A percentile compares a stretch with the other conserved stretches of the same genome.
phyloP scores from a whole-genome alignment of 2,113 vertebrate genomes.

The Leptosomus discolor region DNA sequence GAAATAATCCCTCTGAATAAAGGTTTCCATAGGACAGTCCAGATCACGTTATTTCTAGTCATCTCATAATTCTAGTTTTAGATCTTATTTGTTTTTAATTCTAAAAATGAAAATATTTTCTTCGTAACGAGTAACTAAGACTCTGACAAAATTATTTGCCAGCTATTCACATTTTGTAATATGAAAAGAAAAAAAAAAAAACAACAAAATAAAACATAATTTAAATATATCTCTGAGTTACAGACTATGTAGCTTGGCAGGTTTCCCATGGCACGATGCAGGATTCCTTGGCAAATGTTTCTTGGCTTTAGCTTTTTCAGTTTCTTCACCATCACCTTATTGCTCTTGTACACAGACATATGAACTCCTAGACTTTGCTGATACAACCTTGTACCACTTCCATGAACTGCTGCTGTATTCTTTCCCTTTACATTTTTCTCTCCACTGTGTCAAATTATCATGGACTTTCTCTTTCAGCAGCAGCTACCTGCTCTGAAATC shows the following conservation, averaged over 20 bases:
- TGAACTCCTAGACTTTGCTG: neutral
- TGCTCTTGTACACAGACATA: neutral
- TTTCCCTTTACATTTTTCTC: neutral
- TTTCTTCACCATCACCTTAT: constrained; percentile 15
- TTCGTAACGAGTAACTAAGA: constrained; percentile 34
- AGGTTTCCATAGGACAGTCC: constrained; percentile 4
- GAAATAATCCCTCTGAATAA: constrained; percentile 21
- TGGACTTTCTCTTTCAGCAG: neutral
- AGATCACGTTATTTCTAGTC: constrained; percentile 17
- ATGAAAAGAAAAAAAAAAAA: neutral
- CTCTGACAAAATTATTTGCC: constrained; percentile 25
- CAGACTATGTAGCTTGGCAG: constrained; percentile 20
- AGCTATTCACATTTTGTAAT: constrained; percentile 17
- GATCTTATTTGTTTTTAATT: constrained; percentile 40
- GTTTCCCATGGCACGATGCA: neutral
- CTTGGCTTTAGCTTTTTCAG: neutral
- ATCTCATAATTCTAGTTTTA: constrained; percentile 32
- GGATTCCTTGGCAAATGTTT: constrained; percentile 26
- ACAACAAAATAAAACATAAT: neutral
- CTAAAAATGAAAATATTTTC: constrained; percentile 42
- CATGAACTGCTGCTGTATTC: neutral
- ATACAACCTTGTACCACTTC: neutral
- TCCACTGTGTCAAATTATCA: neutral
- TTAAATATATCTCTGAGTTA: constrained; percentile 41
- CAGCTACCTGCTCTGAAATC: neutral